Evolutionary conservation across 2,888 invertebrate species (phyloP).

Genomic region (Capitulum mitella): DNA sequence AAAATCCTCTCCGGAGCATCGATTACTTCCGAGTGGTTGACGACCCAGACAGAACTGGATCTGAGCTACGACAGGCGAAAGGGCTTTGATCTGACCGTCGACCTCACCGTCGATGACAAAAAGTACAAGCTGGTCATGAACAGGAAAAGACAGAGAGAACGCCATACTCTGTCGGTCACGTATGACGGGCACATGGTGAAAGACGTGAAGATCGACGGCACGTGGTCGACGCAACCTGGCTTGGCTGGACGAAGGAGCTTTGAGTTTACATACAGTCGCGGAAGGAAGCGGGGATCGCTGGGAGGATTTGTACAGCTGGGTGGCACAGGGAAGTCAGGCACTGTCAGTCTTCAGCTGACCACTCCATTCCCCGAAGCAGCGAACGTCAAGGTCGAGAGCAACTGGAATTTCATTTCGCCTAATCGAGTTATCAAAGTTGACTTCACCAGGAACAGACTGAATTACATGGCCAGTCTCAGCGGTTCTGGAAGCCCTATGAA

Average conservation of each 20-base stretch:
- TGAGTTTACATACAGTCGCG: neutral
- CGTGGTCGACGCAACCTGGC: neutral
- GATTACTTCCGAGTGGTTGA: neutral
- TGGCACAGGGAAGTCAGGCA: neutral
- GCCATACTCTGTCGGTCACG: neutral
- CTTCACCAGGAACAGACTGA: neutral
- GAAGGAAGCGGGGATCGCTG: neutral
- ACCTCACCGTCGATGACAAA: neutral
- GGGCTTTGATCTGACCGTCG: neutral
- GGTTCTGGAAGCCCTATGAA: neutral
- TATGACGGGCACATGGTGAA: neutral
- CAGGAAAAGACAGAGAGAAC: neutral
- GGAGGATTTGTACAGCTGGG: neutral
- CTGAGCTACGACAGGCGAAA: neutral
- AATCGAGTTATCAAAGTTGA: neutral
- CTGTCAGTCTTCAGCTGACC: neutral
- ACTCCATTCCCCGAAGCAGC: neutral
- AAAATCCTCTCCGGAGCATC: neutral
- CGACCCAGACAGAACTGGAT: no score
- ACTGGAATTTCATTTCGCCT: neutral
- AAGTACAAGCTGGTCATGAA: neutral
- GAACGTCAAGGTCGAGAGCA: neutral
- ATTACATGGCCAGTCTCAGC: no score
- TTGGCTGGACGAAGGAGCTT: neutral
- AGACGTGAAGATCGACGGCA: neutral